Conservation (phyloP, 2,797 vertebrate genomes). For the Tangara arthus region DNA sequence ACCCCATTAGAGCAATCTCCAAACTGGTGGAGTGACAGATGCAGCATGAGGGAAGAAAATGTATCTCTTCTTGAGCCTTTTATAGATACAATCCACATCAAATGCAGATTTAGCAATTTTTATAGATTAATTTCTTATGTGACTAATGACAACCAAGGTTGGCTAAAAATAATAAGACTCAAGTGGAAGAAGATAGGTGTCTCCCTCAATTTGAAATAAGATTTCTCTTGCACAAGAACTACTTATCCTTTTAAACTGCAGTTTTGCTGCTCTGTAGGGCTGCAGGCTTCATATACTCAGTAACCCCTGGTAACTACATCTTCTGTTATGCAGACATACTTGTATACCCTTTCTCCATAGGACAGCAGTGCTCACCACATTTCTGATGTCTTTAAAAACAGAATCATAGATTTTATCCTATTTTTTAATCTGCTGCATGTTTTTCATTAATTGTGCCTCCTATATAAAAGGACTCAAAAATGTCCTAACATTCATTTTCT, state of each 20-base stretch:
- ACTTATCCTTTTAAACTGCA: not conserved
- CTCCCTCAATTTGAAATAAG: not conserved
- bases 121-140: not conserved
- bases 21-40: not conserved
- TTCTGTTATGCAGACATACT: not conserved
- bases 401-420: not conserved
- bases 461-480: not conserved
- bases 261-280: not conserved
- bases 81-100: conserved; percentile 29
- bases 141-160: conserved; percentile 24
- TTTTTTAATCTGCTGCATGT: not conserved
- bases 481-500: fast-evolving
- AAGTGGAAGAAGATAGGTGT: not conserved
- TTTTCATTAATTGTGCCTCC: not conserved
- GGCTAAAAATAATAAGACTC: conserved; percentile 4
- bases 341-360: not conserved
- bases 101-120: not conserved
- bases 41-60: not conserved
- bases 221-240: not conserved
- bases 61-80: not conserved
- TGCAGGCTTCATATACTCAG: not conserved
- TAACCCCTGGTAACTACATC: not conserved
- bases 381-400: not conserved
- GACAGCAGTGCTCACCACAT: not conserved
- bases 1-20: not conserved